A percentile compares a stretch with the other conserved stretches of the same genome.
Evolutionary conservation across 2,888 invertebrate genomes (phyloP).

Genomic region (Lottia scabra): DNA sequence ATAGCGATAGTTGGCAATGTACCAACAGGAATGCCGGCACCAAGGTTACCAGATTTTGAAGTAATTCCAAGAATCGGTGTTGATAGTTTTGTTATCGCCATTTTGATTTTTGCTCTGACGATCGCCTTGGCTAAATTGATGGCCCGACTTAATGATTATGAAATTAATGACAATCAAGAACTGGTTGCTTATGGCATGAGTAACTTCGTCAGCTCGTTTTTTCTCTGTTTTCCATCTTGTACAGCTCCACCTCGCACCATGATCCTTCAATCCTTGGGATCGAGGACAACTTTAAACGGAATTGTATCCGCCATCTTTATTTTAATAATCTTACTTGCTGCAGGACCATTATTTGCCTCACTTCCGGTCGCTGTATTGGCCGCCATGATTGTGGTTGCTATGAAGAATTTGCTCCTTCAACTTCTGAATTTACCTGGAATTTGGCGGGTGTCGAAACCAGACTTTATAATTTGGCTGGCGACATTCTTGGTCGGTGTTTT

Average conservation of each 20-base stretch:
- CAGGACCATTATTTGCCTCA: constrained; percentile 56
- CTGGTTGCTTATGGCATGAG: constrained; percentile 66
- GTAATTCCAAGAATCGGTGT: constrained; percentile 23
- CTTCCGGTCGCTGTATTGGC: constrained; percentile 65
- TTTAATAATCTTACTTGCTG: constrained; percentile 49
- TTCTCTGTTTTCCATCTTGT: constrained; percentile 66
- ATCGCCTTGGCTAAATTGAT: constrained; percentile 63
- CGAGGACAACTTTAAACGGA: constrained; percentile 47
- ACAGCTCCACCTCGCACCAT: constrained; percentile 60
- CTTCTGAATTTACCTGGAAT: constrained; percentile 77
- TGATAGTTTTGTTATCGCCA: constrained; percentile 47
- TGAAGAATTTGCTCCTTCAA: constrained; percentile 74
- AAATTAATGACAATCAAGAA: constrained; percentile 65
- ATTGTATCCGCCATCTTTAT: constrained; percentile 52
- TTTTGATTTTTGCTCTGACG: constrained; percentile 48
- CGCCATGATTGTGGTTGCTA: constrained; percentile 69
- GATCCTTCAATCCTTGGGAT: constrained; percentile 53
- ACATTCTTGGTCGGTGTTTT: constrained; percentile 48
- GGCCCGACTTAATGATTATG: constrained; percentile 60
- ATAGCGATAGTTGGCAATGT: constrained; percentile 46
- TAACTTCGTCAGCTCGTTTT: constrained; percentile 65
- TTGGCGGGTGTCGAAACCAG: constrained; percentile 82
- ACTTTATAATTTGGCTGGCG: constrained; percentile 73
- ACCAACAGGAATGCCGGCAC: constrained; percentile 51
- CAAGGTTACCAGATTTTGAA: constrained; percentile 42